Evolutionary conservation across 2,797 vertebrate species (phyloP).

Genomic region (Dermochelys coriacea): DNA sequence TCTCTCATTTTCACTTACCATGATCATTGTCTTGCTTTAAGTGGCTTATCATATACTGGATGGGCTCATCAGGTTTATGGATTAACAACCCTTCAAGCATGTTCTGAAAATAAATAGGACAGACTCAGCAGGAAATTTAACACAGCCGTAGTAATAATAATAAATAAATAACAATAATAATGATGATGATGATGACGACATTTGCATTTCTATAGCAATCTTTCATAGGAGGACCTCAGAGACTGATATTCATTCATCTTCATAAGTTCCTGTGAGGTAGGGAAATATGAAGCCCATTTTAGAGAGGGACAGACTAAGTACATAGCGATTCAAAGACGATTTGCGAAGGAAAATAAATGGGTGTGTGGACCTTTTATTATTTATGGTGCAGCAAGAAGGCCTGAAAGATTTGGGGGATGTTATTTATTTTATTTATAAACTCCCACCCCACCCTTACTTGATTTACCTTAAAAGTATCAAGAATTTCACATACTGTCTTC

Average conservation of each 20-base stretch:
- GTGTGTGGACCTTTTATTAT: not conserved
- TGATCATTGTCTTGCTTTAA: slow-evolving; percentile 82
- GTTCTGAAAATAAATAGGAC: slow-evolving; percentile 73
- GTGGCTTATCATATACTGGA: slow-evolving; percentile 86
- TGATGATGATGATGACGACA: fast-evolving
- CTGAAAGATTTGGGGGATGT: not conserved
- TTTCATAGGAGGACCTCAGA: not conserved
- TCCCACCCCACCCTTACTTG: not conserved
- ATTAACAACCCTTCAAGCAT: slow-evolving; percentile 86
- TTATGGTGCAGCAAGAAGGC: fast-evolving
- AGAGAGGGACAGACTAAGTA: not conserved
- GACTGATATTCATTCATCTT: not conserved
- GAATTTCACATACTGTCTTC: not conserved
- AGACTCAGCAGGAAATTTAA: slow-evolving; percentile 14
- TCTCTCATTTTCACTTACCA: slow-evolving; percentile 75
- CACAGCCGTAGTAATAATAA: not conserved
- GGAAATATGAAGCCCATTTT: not conserved
- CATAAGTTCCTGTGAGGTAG: not conserved
- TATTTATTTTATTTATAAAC: not conserved
- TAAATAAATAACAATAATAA: not conserved
- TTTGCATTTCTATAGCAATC: not conserved
- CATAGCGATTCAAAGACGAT: not conserved
- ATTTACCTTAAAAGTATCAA: not conserved
- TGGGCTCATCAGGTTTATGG: slow-evolving; percentile 87
- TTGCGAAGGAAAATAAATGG: fast-evolving